Evolutionary conservation across 53 echinoderm and acorn worm genomes (phyloP).

Genomic region (Arbacia lixula): DNA sequence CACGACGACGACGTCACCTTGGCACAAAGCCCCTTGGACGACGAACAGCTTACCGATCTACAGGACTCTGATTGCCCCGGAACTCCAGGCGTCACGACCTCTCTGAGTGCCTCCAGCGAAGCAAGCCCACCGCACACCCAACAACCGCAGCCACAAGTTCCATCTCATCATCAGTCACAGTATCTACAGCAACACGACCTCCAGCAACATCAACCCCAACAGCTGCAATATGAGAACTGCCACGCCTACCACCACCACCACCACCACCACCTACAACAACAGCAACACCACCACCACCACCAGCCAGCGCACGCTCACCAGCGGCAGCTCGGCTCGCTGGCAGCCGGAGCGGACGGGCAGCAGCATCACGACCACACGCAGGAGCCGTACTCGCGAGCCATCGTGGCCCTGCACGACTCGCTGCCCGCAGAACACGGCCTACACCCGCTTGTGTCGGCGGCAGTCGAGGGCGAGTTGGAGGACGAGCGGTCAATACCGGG

Average conservation of each 20-base stretch:
- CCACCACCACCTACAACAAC: not conserved
- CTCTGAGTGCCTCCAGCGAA: not conserved
- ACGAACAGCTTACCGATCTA: not conserved
- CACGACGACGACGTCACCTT: constrained; percentile 28
- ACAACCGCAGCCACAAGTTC: constrained; percentile 15
- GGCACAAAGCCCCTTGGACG: constrained; percentile 10
- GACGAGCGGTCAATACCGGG: not conserved
- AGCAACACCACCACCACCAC: constrained; percentile 16
- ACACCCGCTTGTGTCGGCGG: not conserved
- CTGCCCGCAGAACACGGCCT: constrained; percentile 5
- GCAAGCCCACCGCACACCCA: constrained; percentile 7
- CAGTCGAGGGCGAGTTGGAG: not conserved
- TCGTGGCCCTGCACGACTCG: constrained; percentile 31
- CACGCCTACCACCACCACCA: not conserved
- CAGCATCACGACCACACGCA: constrained; percentile 41
- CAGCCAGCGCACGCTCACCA: not conserved
- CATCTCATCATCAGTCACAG: constrained; percentile 7
- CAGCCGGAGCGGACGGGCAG: not conserved
- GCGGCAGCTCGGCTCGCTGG: constrained; percentile 1
- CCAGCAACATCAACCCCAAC: constrained; percentile 12
- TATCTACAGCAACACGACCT: constrained; percentile 13
- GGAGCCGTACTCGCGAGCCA: constrained; percentile 11
- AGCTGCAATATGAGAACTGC: constrained; percentile 24
- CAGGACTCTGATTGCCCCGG: constrained; percentile 17
- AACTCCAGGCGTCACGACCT: not conserved